A percentile compares a stretch with the other conserved stretches of the same genome.
Evolutionary conservation across 2,797 vertebrate species (phyloP).

Genomic region (Hybognathus amarus): DNA sequence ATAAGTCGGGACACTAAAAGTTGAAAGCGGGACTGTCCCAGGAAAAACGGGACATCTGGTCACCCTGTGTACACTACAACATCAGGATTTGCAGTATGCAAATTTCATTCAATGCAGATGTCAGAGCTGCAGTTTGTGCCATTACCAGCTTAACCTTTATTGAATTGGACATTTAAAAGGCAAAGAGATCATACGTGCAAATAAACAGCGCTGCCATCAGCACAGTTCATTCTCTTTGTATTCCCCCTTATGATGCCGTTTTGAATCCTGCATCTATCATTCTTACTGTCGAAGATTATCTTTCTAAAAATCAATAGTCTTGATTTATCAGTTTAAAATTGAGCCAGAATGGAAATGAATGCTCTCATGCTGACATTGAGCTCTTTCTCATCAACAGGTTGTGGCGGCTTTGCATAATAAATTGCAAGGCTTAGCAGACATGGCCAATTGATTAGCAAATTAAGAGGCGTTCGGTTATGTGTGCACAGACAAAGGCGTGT

Average conservation of each 20-base stretch:
- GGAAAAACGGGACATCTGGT: too few relatives aligned
- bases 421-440: conserved; percentile 37
- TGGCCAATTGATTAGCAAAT: conserved; percentile 47
- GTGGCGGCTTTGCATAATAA: conserved; percentile 43
- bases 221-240: background rate
- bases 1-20: too few relatives aligned
- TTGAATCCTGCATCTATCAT: conserved; percentile 10
- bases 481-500: conserved; percentile 25
- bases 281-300: background rate
- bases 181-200: background rate
- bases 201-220: background rate
- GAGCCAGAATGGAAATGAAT: conserved; percentile 13
- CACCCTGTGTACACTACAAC: too few relatives aligned
- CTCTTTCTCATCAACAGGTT: conserved; percentile 40
- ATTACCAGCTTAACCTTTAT: background rate
- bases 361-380: background rate
- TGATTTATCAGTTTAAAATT: conserved; percentile 30
- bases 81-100: background rate
- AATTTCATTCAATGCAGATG: background rate
- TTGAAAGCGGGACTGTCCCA: too few relatives aligned
- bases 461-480: conserved; percentile 42
- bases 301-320: conserved; percentile 9
- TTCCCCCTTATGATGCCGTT: background rate
- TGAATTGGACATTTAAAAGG: background rate
- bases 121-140: background rate